These are phyloP conservation scores for Drosophila athabasca DNA, from an alignment of 1,140 invertebrate genomes.

Conservation along the genomic window DNA sequence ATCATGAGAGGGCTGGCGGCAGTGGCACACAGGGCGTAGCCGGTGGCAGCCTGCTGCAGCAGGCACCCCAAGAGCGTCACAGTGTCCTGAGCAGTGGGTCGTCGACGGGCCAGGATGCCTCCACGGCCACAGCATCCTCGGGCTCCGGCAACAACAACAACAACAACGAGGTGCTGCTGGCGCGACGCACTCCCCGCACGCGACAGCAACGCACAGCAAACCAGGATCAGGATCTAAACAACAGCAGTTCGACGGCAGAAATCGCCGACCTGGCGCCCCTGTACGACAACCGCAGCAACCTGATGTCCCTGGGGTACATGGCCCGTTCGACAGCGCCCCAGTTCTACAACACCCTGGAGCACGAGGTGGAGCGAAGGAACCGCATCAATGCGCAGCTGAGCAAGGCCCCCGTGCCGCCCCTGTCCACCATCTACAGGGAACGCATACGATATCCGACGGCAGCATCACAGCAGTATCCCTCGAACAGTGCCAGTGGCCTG, in stretches of 20 bases:
- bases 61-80: conserved; percentile 77
- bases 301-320: conserved; percentile 78
- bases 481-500: conserved; percentile 57
- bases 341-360: conserved; percentile 78
- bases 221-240: conserved; percentile 72
- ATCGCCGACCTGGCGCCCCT: conserved; percentile 70
- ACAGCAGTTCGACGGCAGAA: conserved; percentile 71
- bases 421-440: conserved; percentile 78
- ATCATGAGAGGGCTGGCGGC: conserved; percentile 80
- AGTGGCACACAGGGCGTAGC: conserved; percentile 17
- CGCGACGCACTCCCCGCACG: conserved; percentile 45
- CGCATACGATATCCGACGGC: conserved; percentile 65
- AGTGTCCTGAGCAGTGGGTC: conserved; percentile 78
- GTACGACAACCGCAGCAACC: conserved; percentile 78
- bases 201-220: conserved; percentile 34
- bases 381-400: conserved; percentile 80
- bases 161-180: conserved; percentile 26
- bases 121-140: conserved; percentile 67
- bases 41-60: conserved; percentile 37
- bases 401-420: conserved; percentile 46
- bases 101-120: conserved; percentile 64
- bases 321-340: conserved; percentile 65
- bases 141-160: conserved; percentile 43
- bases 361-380: conserved; percentile 79
- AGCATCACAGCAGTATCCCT: conserved; percentile 59